Base-by-base conservation (phyloP, 2,888 invertebrate genomes). In the Invenusta paracnida region DNA sequence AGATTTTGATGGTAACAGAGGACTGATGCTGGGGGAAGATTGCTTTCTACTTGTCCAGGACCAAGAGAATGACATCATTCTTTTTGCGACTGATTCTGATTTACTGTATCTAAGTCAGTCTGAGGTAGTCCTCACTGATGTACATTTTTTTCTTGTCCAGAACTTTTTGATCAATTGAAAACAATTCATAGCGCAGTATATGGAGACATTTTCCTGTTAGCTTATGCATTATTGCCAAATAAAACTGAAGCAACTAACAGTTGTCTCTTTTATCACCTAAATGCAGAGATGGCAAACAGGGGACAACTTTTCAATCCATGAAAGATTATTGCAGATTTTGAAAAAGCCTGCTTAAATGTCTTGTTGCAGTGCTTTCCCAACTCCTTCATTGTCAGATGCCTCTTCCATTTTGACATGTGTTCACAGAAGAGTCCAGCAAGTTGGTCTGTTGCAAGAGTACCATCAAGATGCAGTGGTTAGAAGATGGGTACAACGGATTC, bases 161-260 rank as follows among this genome's bases (percentile, higher is more conserved):
- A 73, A 73, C 73, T 73, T 23, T 73, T 73, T 73, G 5, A 73
- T 73, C 73, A 73, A 73, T 23, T 73, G 11, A 13, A 13, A 5
- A 73, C 73, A n/a, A 73, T 73, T 73, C 73, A 73, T 73, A 23
- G 73, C 11, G 27, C 25, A 73, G 73, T 73, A 23, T 73, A 73
- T 23, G 25, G 27, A 73, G 73, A 73, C 73, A 73, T 73, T 73
- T 73, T 73, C 73, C 25, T 23, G 25, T 73, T 73, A 73, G 73
- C 73, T 23, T 73, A 73, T 73, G 73, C 73, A n/a, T 73, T 73
- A 73, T 73, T 73, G 73, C 73, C 73, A 73, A 73, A 73, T 73
- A 73, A 73, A 73, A 73, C 73, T 23, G 73, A 73, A 25, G 2
- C 11, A 5, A 73, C 25, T 5, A 13, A 73, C 73, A 25, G 23